Conservation (phyloP, 2,113 vertebrate species). For the Oryzias melastigma region DNA sequence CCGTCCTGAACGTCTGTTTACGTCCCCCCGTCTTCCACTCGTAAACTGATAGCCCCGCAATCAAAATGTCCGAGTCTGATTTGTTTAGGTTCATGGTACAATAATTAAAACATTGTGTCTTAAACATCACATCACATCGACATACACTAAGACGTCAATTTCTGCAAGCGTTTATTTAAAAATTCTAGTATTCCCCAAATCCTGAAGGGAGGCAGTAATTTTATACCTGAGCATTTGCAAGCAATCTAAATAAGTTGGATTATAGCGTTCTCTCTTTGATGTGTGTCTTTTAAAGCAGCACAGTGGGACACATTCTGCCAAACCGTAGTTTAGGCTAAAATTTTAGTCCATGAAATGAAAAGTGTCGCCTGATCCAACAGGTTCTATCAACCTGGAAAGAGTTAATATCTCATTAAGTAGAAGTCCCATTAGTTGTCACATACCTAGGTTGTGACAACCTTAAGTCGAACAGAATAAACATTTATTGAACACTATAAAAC, state of each 20-base stretch:
- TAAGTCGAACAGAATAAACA: too few species aligned
- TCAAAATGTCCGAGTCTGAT: slow-evolving; percentile 13
- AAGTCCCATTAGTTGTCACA: too few species aligned
- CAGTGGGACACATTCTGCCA: not conserved
- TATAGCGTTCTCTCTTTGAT: not conserved
- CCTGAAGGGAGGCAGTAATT: not conserved
- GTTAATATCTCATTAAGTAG: too few species aligned
- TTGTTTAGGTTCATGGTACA: slow-evolving; percentile 19
- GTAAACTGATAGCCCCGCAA: slow-evolving; percentile 23
- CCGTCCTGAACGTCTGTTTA: slow-evolving; percentile 36
- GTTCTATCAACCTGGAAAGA: too few species aligned
- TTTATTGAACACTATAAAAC: too few species aligned
- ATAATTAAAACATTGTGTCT: slow-evolving; percentile 22
- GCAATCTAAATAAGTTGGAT: not conserved
- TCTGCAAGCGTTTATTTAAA: slow-evolving; percentile 8
- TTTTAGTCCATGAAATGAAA: too few species aligned
- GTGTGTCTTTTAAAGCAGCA: not conserved
- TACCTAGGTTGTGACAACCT: too few species aligned
- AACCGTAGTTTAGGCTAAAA: not conserved
- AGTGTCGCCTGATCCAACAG: too few species aligned
- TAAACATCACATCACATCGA: slow-evolving; percentile 7
- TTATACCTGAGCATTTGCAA: not conserved
- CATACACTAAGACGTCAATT: not conserved
- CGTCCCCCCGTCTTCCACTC: slow-evolving; percentile 18
- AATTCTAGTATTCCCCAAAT: too few species aligned